phyloP scores from a whole-genome alignment of 2,797 vertebrate genomes.

The Hypotaenidia philippensis region DNA sequence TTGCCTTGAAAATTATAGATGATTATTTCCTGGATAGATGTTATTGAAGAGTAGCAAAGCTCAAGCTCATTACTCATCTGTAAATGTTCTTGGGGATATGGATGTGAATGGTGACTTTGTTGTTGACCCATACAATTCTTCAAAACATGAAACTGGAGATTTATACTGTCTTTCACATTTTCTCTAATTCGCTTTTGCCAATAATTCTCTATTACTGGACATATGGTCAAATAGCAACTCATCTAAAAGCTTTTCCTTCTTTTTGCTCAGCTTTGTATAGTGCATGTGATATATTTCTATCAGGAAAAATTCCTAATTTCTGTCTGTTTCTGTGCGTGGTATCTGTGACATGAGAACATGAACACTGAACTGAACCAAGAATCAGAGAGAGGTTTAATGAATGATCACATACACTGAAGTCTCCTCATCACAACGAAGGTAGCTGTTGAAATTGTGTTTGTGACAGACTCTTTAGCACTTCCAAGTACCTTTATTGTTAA shows the following conservation, averaged over 20 bases:
- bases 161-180: neutral
- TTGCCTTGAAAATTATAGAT: neutral
- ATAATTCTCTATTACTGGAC: neutral
- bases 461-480: neutral
- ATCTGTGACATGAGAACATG: neutral
- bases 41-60: constrained; percentile 26
- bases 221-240: neutral
- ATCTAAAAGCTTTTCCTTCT: neutral
- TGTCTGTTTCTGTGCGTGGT: neutral
- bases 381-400: neutral
- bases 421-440: neutral
- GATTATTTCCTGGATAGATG: neutral
- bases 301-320: neutral
- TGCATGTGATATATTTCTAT: neutral
- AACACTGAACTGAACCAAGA: neutral
- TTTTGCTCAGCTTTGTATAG: neutral
- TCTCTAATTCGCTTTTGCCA: neutral
- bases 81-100: neutral
- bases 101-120: neutral
- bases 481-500: neutral
- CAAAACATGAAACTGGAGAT: neutral
- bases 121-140: neutral
- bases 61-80: neutral
- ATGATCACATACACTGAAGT: neutral
- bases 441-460: neutral